Evolutionary conservation across 2,113 vertebrate species (phyloP), one percentile per base, ranked within the genome.

Genomic region (Gopherus evgoodei): DNA sequence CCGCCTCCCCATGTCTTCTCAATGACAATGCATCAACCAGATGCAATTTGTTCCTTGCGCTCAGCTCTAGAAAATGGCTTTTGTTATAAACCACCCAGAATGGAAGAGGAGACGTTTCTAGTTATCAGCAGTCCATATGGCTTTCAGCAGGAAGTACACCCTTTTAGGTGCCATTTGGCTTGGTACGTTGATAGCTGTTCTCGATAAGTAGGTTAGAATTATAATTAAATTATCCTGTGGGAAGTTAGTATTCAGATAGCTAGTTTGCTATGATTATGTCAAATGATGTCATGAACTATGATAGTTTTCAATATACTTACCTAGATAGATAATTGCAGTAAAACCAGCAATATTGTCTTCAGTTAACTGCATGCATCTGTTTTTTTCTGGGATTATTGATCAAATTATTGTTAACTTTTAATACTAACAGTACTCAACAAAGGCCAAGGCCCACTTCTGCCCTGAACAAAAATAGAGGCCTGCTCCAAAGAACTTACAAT

Each of bases 231-330:
- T 69, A 69, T 2, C 17, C n/a, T n/a, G 35, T 69, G 35, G 49
- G 42, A 87, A 95, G 59, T 85, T 53, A 5, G 25, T 27, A 42
- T 21, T 47, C 38, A n/a, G 80, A 93, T 97, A 93, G 94, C 94
- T 93, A 79, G 38, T 17, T 83, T n/a, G 31, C 35, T 19, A n/a
- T 69, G 35, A 69, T n/a, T 53, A 35, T 69, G 62, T n/a, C 14
- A 16, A 57, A 11, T 57, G 9, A 27, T 27, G 81, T 75, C 86
- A 93, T 93, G 88, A 75, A 88, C 90, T 94, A 47, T 79, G 76
- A 87, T 93, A 89, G 50, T 57, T 84, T 88, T 95, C 65, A 89
- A 82, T 53, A 53, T 75, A 3, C 81, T 91, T 94, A 90, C 53
- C 69, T 87, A 54, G 76, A 83, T 91, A 62, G 76, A 83, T 91